Evolutionary conservation across 2,797 vertebrate species (phyloP).

Genomic region (Neostethus bicornis): DNA sequence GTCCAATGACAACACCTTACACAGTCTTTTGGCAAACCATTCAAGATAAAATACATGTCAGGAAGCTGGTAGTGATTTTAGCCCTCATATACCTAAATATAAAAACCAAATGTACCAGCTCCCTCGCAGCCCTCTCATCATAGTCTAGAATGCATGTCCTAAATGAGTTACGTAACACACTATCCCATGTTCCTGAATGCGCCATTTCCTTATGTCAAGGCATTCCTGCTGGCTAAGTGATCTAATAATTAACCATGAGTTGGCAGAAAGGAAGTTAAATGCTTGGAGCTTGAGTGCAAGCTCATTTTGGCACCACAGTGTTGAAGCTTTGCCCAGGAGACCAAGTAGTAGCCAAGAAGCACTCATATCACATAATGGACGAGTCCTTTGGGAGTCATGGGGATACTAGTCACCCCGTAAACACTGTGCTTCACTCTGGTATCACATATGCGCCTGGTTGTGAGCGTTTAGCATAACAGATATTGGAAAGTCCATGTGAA

Average conservation of each 20-base stretch:
- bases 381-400: not conserved
- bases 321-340: conserved; percentile 25
- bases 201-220: conserved; percentile 34
- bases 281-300: conserved; percentile 27
- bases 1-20: not conserved
- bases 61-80: not conserved
- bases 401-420: conserved; percentile 42
- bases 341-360: not conserved
- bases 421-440: conserved; percentile 13
- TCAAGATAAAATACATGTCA: not conserved
- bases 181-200: conserved; percentile 30
- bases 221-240: conserved; percentile 32
- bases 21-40: conserved; percentile 1
- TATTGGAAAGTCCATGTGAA: conserved; percentile 3
- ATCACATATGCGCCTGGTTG: conserved; percentile 21
- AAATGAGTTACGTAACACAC: conserved; percentile 26
- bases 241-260: conserved; percentile 46
- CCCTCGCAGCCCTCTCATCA: conserved; percentile 24
- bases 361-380: conserved; percentile 5
- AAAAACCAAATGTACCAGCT: conserved; percentile 7
- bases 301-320: conserved; percentile 48
- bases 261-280: conserved; percentile 7
- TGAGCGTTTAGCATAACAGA: conserved; percentile 18
- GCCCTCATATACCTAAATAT: conserved; percentile 10
- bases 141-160: conserved; percentile 5